Evolutionary conservation across 1,140 invertebrate genomes (phyloP).

Genomic region (Musca domestica): DNA sequence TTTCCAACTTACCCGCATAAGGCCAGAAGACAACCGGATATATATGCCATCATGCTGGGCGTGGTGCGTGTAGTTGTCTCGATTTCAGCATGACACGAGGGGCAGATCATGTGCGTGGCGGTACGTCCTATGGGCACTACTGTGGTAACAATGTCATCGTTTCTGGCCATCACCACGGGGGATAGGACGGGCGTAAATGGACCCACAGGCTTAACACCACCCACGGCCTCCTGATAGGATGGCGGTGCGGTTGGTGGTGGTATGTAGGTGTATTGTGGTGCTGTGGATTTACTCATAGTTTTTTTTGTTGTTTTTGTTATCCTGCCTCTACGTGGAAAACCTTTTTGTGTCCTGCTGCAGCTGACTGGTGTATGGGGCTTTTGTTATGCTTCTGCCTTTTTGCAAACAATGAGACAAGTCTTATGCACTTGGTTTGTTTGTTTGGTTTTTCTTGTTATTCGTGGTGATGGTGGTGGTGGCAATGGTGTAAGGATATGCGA

Average conservation of each 20-base stretch:
- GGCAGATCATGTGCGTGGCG: conserved; percentile 81
- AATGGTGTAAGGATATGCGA: too few species aligned
- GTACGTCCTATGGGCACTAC: conserved; percentile 77
- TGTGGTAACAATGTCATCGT: conserved; percentile 75
- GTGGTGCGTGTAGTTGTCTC: conserved; percentile 73
- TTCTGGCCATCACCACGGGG: conserved; percentile 52
- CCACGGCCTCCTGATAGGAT: conserved; percentile 67
- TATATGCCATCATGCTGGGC: conserved; percentile 79
- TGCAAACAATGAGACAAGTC: too few species aligned
- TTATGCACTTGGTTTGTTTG: too few species aligned
- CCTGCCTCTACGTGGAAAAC: not conserved
- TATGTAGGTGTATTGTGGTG: conserved; percentile 61
- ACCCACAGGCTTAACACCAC: conserved; percentile 73
- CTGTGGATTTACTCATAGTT: conserved; percentile 53
- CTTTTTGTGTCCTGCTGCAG: too few species aligned
- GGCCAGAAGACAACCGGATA: conserved; percentile 74
- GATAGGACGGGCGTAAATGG: conserved; percentile 66
- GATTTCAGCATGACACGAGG: conserved; percentile 77
- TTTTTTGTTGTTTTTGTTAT: not conserved
- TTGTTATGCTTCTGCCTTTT: too few species aligned
- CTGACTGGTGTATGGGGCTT: too few species aligned
- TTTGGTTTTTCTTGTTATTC: too few species aligned
- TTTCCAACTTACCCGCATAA: conserved; percentile 68
- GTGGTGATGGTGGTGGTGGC: too few species aligned
- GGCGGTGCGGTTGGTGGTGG: conserved; percentile 72